A percentile compares a stretch with the other conserved stretches of the same genome.
Evolutionary conservation across 2,797 vertebrate species (phyloP).

Genomic region (Tokudaia tokunoshimensis): DNA sequence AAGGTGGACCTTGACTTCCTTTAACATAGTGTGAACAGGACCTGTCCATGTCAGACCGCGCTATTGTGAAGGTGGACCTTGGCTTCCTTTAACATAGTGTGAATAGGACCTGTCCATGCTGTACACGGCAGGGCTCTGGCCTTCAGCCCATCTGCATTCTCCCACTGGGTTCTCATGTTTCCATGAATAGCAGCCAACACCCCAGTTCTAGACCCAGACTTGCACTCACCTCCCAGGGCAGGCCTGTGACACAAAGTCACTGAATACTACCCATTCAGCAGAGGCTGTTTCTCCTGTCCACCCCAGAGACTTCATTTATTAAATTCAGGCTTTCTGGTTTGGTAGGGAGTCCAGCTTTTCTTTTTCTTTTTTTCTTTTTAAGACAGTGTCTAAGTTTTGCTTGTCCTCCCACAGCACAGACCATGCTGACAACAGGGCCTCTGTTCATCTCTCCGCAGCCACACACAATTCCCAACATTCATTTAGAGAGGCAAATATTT

Average conservation of each 20-base stretch:
- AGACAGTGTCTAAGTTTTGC: neutral
- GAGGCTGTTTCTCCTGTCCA: neutral
- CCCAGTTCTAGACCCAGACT: neutral
- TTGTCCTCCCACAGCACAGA: neutral
- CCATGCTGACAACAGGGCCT: neutral
- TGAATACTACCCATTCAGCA: neutral
- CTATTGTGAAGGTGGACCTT: conserved; percentile 15
- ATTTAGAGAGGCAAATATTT: conserved; percentile 53
- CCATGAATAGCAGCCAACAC: neutral
- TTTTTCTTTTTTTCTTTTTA: neutral
- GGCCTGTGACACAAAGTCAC: accelerated
- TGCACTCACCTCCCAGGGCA: accelerated
- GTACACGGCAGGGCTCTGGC: neutral
- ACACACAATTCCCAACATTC: conserved; percentile 23
- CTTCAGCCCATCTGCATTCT: neutral
- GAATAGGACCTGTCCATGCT: neutral
- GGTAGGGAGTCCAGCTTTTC: neutral
- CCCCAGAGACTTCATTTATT: too few relatives aligned
- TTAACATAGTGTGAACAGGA: neutral
- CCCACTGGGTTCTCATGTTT: neutral
- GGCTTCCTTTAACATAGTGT: conserved; percentile 22
- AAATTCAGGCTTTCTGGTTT: too few relatives aligned
- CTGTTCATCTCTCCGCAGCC: neutral
- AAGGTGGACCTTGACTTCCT: conserved; percentile 28
- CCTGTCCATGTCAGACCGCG: neutral